A percentile compares a stretch with the other conserved stretches of the same genome.
Conservation (phyloP, 2,797 vertebrate genomes). For the Gobio occitaniae region DNA sequence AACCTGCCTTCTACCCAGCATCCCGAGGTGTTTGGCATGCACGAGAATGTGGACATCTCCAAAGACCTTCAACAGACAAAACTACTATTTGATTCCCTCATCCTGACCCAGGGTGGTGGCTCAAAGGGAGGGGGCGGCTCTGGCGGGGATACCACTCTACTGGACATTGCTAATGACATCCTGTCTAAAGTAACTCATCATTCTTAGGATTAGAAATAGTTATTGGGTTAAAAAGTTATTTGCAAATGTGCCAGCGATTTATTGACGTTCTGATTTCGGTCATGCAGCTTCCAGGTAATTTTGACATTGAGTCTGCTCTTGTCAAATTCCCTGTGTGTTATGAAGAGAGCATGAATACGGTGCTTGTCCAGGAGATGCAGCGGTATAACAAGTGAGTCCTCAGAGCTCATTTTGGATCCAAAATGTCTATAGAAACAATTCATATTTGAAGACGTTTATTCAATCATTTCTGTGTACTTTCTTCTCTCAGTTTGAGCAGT, state of each 20-base stretch:
- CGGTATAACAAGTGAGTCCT: slow-evolving; percentile 91
- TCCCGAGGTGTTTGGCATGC: slow-evolving; percentile 96
- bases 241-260: not conserved
- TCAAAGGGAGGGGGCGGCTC: slow-evolving; percentile 81
- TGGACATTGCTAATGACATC: slow-evolving; percentile 89
- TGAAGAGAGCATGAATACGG: slow-evolving; percentile 98
- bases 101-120: slow-evolving; percentile 92
- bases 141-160: slow-evolving; percentile 83
- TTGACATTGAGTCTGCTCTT: slow-evolving; percentile 89
- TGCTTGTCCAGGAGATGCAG: slow-evolving; percentile 97
- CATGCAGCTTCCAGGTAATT: slow-evolving; percentile 87
- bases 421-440: not conserved
- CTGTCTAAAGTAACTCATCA: slow-evolving; percentile 84
- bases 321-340: slow-evolving; percentile 89
- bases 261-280: slow-evolving; percentile 25
- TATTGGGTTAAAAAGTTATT: not conserved
- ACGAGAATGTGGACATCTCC: slow-evolving; percentile 97
- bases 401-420: slow-evolving; percentile 8
- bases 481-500: slow-evolving; percentile 80
- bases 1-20: slow-evolving; percentile 87
- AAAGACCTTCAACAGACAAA: slow-evolving; percentile 98
- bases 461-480: slow-evolving; percentile 2
- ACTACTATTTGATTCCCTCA: slow-evolving; percentile 89
- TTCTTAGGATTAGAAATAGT: not conserved
- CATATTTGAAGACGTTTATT: not conserved